A percentile compares a stretch with the other conserved stretches of the same genome.
These are phyloP conservation scores for Pseudopodoces humilis DNA, from an alignment of 2,113 vertebrate species.

Conservation along the genomic window DNA sequence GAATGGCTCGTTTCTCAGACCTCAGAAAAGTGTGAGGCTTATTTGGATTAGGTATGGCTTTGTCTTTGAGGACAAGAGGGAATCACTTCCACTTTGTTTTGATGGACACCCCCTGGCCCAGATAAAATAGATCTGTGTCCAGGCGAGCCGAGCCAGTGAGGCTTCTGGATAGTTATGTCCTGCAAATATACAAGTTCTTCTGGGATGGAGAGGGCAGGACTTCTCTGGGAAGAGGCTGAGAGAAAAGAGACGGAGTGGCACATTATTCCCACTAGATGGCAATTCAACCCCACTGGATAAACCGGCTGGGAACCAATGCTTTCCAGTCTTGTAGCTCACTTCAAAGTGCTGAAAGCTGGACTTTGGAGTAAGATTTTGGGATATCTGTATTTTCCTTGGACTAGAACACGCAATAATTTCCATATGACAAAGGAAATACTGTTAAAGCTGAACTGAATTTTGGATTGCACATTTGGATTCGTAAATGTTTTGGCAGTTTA, in stretches of 20 bases:
- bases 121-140: background rate
- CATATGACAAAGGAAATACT: conserved; percentile 36
- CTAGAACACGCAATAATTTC: conserved; percentile 7
- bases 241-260: background rate
- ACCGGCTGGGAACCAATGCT: rapidly evolving
- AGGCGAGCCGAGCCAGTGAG: background rate
- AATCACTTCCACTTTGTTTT: background rate
- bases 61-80: background rate
- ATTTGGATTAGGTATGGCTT: background rate
- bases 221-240: background rate
- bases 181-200: background rate
- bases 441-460: background rate
- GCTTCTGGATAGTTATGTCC: background rate
- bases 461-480: conserved; percentile 31
- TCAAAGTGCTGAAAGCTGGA: background rate
- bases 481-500: conserved; percentile 9
- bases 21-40: background rate
- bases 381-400: conserved; percentile 44
- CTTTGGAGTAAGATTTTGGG: background rate
- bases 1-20: background rate
- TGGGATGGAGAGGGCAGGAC: background rate
- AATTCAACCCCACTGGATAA: background rate
- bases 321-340: background rate
- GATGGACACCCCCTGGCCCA: too few relatives aligned
- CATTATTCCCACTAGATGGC: conserved; percentile 43